A percentile compares a stretch with the other conserved stretches of the same genome.
Evolutionary conservation across 2,888 invertebrate genomes (phyloP).

Genomic region (Campoplex nolae): DNA sequence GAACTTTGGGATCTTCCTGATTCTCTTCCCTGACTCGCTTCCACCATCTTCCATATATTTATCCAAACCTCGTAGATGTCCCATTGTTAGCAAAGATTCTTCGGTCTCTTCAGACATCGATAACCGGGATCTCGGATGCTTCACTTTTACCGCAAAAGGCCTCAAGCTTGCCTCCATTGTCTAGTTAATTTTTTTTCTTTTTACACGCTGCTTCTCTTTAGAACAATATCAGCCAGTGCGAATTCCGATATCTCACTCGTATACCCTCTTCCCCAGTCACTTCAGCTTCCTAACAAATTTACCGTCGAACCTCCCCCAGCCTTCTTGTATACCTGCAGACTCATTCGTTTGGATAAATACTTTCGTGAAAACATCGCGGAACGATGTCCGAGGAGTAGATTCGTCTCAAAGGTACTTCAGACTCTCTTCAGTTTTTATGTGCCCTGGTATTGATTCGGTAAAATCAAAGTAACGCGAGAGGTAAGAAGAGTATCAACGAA

Average conservation of each 20-base stretch:
- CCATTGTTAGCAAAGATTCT: slow-evolving; percentile 16
- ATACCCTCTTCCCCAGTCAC: background rate
- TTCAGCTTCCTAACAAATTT: slow-evolving; percentile 18
- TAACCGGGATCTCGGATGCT: background rate
- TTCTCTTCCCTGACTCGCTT: slow-evolving; percentile 8
- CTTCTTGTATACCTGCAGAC: background rate
- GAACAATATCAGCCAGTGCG: slow-evolving; percentile 13
- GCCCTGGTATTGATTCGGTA: background rate
- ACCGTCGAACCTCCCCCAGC: slow-evolving; percentile 12
- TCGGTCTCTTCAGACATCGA: slow-evolving; percentile 26
- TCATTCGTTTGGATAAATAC: background rate
- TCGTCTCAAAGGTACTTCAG: background rate
- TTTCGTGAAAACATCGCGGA: background rate
- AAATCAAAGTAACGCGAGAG: background rate
- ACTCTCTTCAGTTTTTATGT: background rate
- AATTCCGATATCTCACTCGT: slow-evolving; percentile 12
- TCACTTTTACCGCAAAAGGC: slow-evolving; percentile 54
- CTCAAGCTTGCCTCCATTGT: slow-evolving; percentile 22
- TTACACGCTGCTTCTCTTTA: slow-evolving; percentile 7
- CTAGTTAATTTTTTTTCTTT: slow-evolving; percentile 12
- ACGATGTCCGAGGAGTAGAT: background rate
- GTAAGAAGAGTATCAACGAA: background rate
- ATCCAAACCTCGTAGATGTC: slow-evolving; percentile 12
- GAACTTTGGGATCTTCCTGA: slow-evolving; percentile 35
- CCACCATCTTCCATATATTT: slow-evolving; percentile 22